Conservation (phyloP, 2,113 vertebrate species). For the Tetrao urogallus region DNA sequence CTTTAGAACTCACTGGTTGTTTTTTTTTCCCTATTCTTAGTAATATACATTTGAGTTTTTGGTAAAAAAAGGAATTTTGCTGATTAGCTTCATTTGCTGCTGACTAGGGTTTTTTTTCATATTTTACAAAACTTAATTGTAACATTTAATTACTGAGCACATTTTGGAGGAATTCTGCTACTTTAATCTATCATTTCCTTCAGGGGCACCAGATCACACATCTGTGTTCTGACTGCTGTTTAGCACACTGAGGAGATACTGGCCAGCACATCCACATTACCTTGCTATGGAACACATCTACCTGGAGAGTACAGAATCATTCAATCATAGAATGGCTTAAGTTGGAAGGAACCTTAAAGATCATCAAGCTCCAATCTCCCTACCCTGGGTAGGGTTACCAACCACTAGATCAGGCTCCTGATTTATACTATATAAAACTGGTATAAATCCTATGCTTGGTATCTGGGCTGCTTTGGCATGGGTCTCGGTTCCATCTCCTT, state of each 20-base stretch:
- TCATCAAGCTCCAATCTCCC: no score
- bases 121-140: not conserved
- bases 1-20: not conserved
- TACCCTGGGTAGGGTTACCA: no score
- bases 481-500: not conserved
- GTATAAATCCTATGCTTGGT: not conserved
- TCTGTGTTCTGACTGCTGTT: not conserved
- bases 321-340: no score
- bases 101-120: not conserved
- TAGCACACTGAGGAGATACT: not conserved
- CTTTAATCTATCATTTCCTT: not conserved
- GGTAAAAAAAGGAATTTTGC: not conserved
- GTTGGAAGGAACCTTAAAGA: no score
- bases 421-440: not conserved
- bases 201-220: accelerated
- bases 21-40: not conserved
- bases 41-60: not conserved
- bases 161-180: not conserved
- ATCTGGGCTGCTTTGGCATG: not conserved
- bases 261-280: not conserved
- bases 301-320: not conserved
- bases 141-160: not conserved
- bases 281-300: not conserved
- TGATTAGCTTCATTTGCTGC: not conserved
- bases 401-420: no score